phyloP scores from a whole-genome alignment of 92 coral and sea anemone species.

The Meandrina meandrites region DNA sequence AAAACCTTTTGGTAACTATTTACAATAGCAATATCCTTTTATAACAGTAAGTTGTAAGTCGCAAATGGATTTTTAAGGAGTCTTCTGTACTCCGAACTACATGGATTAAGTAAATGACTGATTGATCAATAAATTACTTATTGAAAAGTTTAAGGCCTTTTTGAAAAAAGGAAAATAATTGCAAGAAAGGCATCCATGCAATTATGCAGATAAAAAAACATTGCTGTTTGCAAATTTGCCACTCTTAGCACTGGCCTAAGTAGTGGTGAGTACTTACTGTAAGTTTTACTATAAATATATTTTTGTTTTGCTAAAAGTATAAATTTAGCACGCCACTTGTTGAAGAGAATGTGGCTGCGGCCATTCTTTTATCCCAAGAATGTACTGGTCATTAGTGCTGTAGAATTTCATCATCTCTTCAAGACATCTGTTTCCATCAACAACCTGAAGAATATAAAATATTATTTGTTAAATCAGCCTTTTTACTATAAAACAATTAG shows the following conservation, averaged over 20 bases:
- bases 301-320: too few species aligned
- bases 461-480: background rate
- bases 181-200: background rate
- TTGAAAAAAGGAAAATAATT: background rate
- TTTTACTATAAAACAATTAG: too few species aligned
- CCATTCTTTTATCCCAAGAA: slow-evolving; percentile 66
- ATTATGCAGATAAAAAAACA: background rate
- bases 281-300: background rate
- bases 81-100: background rate
- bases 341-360: slow-evolving; percentile 14
- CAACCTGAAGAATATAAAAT: slow-evolving; percentile 59
- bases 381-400: slow-evolving; percentile 67
- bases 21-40: background rate
- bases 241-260: background rate
- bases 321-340: slow-evolving; percentile 11
- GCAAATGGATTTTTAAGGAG: background rate
- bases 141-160: background rate
- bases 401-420: slow-evolving; percentile 87
- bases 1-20: background rate
- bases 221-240: background rate
- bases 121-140: background rate
- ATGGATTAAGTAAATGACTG: background rate
- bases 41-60: background rate
- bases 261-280: background rate
- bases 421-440: slow-evolving; percentile 90